Evolutionary conservation across 2,888 invertebrate species (phyloP), one percentile per base, ranked within the genome.

Genomic region (Nemotelus nigrinus): DNA sequence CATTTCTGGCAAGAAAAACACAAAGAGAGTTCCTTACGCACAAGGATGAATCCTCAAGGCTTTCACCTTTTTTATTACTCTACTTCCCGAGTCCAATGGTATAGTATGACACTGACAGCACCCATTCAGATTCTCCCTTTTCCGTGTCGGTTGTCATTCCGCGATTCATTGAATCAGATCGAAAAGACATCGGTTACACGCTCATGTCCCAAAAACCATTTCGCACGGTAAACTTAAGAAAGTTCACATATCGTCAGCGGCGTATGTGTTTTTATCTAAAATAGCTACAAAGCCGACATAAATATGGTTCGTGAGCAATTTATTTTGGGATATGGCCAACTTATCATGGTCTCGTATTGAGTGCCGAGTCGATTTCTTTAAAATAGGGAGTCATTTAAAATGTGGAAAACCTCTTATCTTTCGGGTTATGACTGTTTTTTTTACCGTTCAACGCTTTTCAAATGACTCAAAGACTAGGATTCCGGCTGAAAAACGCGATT

Each of bases 261-360:
- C 74, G 74, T 74, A 74, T 74, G 74, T 50, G 60, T 74, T 72
- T 74, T 79, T 79, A 79, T 79, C 79, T 79, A 74, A 78, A 79
- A 77, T 79, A 77, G 79, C 67, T 78, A 77, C 71, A 70, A 7
- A 63, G 68, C 77, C 74, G 79, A 79, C 77, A 79, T 78, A 78
- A 80, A 78, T 80, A 80, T 76, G 79, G 78, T 77, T 80, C 77
- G 77, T 77, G 79, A 77, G 79, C 77, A 78, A 80, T 80, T 80
- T 80, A 80, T 77, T 80, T 77, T 77, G 78, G 77, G 78, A 80
- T 80, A 80, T 78, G 77, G 79, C 77, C 77, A 78, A 78, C 78
- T 79, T 79, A 79, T 79, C 78, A 79, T 58, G 67, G 76, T 68
- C 77, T 58, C 79, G 63, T 79, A 79, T 77, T 77, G 77, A 71